Evolutionary conservation across 2,797 vertebrate genomes (phyloP).

Genomic region (Lycodopsis pacificus): DNA sequence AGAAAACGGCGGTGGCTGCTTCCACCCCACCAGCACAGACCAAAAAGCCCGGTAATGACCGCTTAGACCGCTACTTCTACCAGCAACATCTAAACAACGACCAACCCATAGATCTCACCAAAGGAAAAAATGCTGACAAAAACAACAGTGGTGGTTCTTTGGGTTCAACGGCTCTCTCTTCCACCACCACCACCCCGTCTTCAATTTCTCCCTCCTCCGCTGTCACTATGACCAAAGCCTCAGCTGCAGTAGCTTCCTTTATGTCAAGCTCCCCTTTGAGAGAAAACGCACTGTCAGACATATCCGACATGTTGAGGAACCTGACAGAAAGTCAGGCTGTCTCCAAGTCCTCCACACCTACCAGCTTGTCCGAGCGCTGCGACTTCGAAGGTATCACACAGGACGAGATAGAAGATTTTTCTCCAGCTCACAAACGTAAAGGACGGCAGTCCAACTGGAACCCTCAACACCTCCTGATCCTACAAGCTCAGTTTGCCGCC

Average conservation of each 20-base stretch:
- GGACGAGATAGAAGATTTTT: constrained; percentile 95
- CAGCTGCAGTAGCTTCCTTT: constrained; percentile 95
- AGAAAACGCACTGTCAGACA: constrained; percentile 99
- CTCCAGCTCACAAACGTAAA: constrained; percentile 97
- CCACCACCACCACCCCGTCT: constrained; percentile 92
- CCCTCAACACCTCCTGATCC: constrained; percentile 97
- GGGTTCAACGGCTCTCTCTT: constrained; percentile 92
- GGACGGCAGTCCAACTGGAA: constrained; percentile 99
- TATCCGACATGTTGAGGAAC: constrained; percentile 99
- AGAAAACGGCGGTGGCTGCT: constrained; percentile 95
- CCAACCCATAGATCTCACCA: constrained; percentile 99
- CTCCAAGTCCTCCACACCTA: constrained; percentile 97
- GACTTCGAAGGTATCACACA: constrained; percentile 94
- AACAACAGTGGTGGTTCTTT: constrained; percentile 92
- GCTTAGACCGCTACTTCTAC: constrained; percentile 97
- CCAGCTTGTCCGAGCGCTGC: constrained; percentile 96
- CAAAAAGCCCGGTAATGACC: constrained; percentile 92
- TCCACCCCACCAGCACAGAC: constrained; percentile 92
- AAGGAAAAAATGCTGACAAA: constrained; percentile 93
- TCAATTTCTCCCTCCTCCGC: constrained; percentile 93
- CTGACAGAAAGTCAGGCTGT: constrained; percentile 95
- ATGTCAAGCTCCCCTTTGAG: constrained; percentile 97
- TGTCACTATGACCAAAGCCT: constrained; percentile 94
- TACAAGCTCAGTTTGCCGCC: constrained; percentile 98
- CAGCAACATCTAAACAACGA: constrained; percentile 86